Evolutionary conservation across 2,797 vertebrate species (phyloP).

Genomic region (Anguilla megastoma): DNA sequence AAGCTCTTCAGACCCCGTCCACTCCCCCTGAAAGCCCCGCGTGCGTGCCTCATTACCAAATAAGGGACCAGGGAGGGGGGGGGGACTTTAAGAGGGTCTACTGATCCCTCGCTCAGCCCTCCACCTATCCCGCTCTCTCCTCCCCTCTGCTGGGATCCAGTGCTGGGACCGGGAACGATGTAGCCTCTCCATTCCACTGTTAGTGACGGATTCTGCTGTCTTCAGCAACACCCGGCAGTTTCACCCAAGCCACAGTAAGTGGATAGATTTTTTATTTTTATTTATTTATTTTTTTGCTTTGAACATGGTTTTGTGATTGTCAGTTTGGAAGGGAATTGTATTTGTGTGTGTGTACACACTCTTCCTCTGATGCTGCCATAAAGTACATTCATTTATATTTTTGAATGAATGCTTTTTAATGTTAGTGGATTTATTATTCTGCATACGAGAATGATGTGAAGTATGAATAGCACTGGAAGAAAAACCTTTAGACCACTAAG

Average conservation of each 20-base stretch:
- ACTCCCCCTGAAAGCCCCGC: not conserved
- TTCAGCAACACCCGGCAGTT: not conserved
- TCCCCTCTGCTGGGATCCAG: not conserved
- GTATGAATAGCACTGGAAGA: not conserved
- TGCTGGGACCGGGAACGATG: not conserved
- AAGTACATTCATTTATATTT: not conserved
- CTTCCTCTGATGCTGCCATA: not conserved
- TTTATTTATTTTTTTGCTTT: not conserved
- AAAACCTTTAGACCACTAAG: not conserved
- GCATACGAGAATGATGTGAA: not conserved
- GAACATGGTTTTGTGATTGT: not conserved
- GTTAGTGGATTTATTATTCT: not conserved
- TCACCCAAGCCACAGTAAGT: not conserved
- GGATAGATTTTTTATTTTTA: not conserved
- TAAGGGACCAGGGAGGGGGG: not conserved
- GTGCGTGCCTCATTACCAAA: not conserved
- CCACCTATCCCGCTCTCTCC: not conserved
- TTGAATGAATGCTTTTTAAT: not conserved
- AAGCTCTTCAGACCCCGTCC: not conserved
- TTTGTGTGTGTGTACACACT: not conserved
- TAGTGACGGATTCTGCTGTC: not conserved
- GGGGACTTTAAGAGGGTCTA: not conserved
- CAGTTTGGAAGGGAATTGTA: not conserved
- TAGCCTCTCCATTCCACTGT: not conserved
- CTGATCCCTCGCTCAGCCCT: not conserved